A percentile compares a stretch with the other conserved stretches of the same genome.
Evolutionary conservation across 2,797 vertebrate genomes (phyloP).

Genomic region (Microcaecilia unicolor): DNA sequence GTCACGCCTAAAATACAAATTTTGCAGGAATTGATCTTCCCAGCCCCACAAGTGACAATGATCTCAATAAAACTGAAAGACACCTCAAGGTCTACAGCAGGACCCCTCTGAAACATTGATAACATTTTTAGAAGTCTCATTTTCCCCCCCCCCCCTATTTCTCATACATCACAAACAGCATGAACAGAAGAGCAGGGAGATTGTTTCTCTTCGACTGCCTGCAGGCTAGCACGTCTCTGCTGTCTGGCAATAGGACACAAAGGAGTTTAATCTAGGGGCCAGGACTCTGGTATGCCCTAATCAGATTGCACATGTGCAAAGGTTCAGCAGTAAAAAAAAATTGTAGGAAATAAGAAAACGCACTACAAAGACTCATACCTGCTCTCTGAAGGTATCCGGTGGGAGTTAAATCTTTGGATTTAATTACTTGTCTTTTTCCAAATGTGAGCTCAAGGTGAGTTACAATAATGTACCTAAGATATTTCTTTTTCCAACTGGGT

Average conservation of each 20-base stretch:
- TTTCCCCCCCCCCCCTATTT: neutral
- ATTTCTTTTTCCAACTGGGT: no score
- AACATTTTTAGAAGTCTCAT: neutral
- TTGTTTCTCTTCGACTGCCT: neutral
- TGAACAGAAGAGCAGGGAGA: neutral
- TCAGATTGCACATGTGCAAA: no score
- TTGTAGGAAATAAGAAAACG: no score
- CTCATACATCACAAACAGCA: neutral
- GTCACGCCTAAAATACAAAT: no score
- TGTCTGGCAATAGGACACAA: neutral
- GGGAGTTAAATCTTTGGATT: no score
- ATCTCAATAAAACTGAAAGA: constrained; percentile 15
- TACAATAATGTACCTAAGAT: no score
- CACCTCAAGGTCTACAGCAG: constrained; percentile 4
- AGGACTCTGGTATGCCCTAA: neutral
- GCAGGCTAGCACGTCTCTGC: neutral
- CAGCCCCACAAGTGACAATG: constrained; percentile 9
- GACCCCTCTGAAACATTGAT: neutral
- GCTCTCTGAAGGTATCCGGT: no score
- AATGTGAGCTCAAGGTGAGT: no score
- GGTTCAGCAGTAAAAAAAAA: no score
- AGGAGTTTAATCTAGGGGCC: neutral
- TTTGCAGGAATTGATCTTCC: no score
- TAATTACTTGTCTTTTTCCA: no score
- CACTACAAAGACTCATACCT: no score